These are phyloP conservation scores for Omphaloscelis lunosa DNA, from an alignment of 2,888 invertebrate species.

Conservation along the genomic window DNA sequence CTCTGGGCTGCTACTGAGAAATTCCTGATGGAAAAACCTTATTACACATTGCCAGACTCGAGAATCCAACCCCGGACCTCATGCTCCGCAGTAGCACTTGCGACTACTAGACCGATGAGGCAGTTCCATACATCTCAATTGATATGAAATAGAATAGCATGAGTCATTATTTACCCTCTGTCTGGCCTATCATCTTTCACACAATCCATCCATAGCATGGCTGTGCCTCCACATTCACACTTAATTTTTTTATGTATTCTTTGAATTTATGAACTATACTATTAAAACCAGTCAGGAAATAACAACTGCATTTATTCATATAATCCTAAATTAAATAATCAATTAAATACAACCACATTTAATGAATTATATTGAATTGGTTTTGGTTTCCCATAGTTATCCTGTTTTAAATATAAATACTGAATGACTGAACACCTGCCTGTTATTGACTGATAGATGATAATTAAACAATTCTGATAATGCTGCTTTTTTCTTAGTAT, in stretches of 20 bases:
- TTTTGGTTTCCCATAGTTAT: slow-evolving; percentile 31
- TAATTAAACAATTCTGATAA: slow-evolving; percentile 10
- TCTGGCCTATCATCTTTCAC: not conserved
- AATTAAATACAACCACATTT: slow-evolving; percentile 19
- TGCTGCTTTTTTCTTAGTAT: not conserved
- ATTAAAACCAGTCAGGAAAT: not conserved
- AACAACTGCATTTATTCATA: not conserved
- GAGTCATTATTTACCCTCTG: not conserved
- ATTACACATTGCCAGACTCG: too few relatives aligned
- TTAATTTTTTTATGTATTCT: not conserved
- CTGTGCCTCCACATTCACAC: not conserved
- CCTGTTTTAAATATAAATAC: slow-evolving; percentile 47
- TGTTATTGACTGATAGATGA: not conserved
- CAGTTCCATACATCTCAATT: not conserved
- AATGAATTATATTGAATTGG: slow-evolving; percentile 30
- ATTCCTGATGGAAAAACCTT: too few relatives aligned
- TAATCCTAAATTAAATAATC: not conserved
- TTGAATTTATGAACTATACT: not conserved
- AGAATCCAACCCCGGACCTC: too few relatives aligned
- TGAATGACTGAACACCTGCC: slow-evolving; percentile 49
- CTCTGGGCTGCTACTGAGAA: too few relatives aligned
- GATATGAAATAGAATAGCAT: not conserved
- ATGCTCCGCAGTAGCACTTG: too few relatives aligned
- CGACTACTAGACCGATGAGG: too few relatives aligned
- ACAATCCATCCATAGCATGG: not conserved